Conservation (phyloP, 2,888 invertebrate genomes). For the Agonopterix heracliana region DNA sequence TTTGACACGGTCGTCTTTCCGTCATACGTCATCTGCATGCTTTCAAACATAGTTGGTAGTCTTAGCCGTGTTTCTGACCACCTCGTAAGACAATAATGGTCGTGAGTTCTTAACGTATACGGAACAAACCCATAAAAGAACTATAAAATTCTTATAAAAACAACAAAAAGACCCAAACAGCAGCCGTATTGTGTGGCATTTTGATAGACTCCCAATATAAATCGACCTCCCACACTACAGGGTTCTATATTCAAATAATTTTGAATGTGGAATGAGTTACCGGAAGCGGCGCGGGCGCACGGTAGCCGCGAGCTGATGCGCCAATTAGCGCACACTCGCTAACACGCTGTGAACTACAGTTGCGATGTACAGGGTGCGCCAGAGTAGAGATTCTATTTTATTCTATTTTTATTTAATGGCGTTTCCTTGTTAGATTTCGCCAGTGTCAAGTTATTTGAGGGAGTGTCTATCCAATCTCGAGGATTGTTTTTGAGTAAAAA, state of each 20-base stretch:
- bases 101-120: background rate
- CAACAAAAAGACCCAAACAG: background rate
- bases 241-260: background rate
- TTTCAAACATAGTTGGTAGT: no score
- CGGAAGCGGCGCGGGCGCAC: background rate
- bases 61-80: no score
- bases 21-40: no score
- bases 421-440: no score
- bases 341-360: background rate
- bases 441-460: no score
- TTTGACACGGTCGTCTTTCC: no score
- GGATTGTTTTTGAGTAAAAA: no score
- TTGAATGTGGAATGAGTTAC: background rate
- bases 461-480: no score
- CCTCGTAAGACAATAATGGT: no score
- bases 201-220: background rate
- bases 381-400: no score
- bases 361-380: background rate
- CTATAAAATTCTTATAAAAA: background rate
- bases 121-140: background rate
- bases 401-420: no score
- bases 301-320: background rate
- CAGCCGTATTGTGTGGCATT: background rate
- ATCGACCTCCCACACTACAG: background rate
- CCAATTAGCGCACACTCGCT: conserved; percentile 2